Conservation (phyloP, 2,797 vertebrate species). For the Helarctos malayanus region DNA sequence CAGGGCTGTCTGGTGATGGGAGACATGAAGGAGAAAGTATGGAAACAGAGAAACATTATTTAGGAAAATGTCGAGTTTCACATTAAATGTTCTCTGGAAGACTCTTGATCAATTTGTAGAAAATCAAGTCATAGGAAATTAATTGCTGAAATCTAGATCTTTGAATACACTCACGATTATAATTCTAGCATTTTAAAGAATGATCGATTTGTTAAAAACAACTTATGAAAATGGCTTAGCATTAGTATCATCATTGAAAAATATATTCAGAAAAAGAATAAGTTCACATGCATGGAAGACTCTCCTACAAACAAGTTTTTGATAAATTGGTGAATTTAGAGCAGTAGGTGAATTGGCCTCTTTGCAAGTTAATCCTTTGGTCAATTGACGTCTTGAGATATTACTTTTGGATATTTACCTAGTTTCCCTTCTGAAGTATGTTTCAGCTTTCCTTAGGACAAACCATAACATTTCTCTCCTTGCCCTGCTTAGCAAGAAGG, state of each 20-base stretch:
- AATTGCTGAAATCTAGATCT: constrained; percentile 1
- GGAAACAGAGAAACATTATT: not conserved
- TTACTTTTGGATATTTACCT: not conserved
- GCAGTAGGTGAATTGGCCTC: not conserved
- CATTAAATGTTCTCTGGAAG: not conserved
- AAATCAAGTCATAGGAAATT: not conserved
- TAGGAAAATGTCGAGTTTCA: not conserved
- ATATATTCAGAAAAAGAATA: not conserved
- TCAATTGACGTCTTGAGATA: not conserved
- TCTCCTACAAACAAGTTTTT: not conserved
- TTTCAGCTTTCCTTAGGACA: not conserved
- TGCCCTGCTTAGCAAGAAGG: not conserved
- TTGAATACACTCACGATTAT: not conserved
- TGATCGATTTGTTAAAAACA: not conserved
- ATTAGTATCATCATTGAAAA: not conserved
- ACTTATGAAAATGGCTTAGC: not conserved
- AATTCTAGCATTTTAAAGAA: constrained; percentile 16
- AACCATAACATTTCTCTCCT: not conserved
- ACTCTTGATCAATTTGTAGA: not conserved
- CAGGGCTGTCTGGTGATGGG: not conserved
- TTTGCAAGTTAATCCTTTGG: not conserved
- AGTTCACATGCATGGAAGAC: not conserved
- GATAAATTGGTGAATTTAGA: not conserved
- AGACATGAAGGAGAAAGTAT: not conserved
- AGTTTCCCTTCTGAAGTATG: not conserved